phyloP scores from a whole-genome alignment of 2,888 invertebrate genomes.

The Serrognathus titanus region DNA sequence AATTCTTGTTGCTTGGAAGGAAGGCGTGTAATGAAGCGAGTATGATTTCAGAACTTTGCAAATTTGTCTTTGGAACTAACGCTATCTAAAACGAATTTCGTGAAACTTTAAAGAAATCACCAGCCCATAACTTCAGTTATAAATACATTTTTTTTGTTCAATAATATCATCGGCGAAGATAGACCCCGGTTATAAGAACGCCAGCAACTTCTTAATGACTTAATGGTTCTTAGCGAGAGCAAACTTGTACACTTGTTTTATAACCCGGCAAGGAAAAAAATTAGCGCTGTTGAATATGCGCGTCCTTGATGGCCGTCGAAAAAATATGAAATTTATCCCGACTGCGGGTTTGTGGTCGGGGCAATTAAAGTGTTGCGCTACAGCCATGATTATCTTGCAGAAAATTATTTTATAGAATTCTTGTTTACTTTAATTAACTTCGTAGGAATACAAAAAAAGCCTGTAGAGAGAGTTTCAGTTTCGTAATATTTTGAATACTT shows the following conservation, averaged over 20 bases:
- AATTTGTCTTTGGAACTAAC: background rate
- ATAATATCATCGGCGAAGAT: too few species aligned
- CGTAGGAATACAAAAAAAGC: background rate
- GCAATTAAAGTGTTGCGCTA: background rate
- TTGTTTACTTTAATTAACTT: background rate
- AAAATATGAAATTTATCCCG: background rate
- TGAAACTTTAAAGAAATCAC: background rate
- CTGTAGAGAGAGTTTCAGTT: too few species aligned
- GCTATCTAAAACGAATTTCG: background rate
- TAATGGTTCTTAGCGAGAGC: background rate
- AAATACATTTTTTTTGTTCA: background rate
- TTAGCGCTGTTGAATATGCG: background rate
- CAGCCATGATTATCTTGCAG: background rate
- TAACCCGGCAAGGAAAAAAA: background rate
- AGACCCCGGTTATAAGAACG: background rate
- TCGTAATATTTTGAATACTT: too few species aligned
- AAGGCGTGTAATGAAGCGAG: background rate
- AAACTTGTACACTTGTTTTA: background rate
- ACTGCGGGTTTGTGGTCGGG: background rate
- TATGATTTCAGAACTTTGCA: background rate
- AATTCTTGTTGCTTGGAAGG: background rate
- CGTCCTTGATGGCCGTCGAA: background rate
- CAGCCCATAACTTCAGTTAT: background rate
- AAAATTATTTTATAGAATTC: background rate
- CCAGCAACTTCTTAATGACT: conserved; percentile 1